Evolutionary conservation across 2,888 invertebrate genomes (phyloP), one percentile per base, ranked within the genome.

Genomic region (Octodonta nipae): DNA sequence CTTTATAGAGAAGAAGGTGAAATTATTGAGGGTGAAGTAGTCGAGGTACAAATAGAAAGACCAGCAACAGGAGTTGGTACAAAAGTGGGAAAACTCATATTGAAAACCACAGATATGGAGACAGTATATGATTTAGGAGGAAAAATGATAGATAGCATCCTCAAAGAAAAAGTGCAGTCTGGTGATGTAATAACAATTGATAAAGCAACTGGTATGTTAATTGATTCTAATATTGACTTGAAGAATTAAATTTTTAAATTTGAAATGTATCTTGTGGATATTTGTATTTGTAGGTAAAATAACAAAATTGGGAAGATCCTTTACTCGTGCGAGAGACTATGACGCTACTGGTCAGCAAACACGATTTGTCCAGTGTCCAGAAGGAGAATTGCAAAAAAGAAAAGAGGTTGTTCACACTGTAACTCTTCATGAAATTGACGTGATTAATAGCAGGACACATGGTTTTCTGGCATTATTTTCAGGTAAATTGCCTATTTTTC

Each of bases 61-160:
- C 92, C 93, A 0, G 92, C 89, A 0, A 83, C 89, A 0, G 92
- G 88, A 13, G 75, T 81, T 8, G 86, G 86, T 1, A 80, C 84
- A 1, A 77, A 87, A 58, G 78, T 89, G 26, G 95, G 95, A 2
- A 88, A 96, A 50, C 67, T 98, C 17, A 96, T 95, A 0, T 66
- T 99, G 27, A 98, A 98, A 67, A 98, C 98, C 0, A 96, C 95
- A 0, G 98, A 98, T 61, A 99, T 99, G 98, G 98, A 98, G 63
- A 96, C 98, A 0, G 84, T 95, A 42, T 99, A 98, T 57, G 98
- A 99, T 60, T 71, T 99, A 56, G 98, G 98, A 2, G 83, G 84
- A 30, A 96, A 96, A 68, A 95, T 96, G 80, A 95, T 96, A 33
- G 95, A 96, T 58, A 86, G 88, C 32, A 72, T 95, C 34, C 78